Conservation (phyloP, 2,113 vertebrate genomes). For the Crypturellus undulatus region DNA sequence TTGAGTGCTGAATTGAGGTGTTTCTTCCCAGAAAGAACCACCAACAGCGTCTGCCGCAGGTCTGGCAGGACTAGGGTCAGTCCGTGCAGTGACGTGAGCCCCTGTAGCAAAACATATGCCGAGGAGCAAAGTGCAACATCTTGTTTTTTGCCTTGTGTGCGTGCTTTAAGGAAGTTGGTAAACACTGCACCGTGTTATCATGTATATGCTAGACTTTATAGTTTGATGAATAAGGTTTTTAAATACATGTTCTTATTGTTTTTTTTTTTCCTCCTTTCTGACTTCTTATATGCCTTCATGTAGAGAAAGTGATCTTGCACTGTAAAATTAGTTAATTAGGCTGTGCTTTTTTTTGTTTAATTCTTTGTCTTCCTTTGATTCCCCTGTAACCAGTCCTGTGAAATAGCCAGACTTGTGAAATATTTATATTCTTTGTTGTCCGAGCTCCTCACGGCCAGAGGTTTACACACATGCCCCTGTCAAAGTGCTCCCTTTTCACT, state of each 20-base stretch:
- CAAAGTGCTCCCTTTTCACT: not conserved
- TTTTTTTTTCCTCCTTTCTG: not conserved
- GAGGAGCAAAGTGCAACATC: not conserved
- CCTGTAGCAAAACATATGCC: not conserved
- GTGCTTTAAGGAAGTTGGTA: not conserved
- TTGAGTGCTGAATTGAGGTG: not conserved
- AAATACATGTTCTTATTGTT: not conserved
- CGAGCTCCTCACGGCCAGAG: not conserved
- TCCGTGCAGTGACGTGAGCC: not conserved
- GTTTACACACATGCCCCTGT: not conserved
- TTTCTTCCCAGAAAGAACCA: not conserved
- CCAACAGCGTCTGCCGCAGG: not conserved
- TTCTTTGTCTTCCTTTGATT: not conserved
- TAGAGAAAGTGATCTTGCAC: not conserved
- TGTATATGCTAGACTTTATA: not conserved
- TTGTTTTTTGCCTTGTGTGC: not conserved
- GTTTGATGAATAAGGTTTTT: not conserved
- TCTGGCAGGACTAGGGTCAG: not conserved
- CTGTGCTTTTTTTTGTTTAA: not conserved
- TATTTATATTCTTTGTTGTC: conserved; percentile 18
- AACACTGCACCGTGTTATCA: not conserved
- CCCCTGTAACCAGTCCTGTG: not conserved
- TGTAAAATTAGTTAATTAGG: not conserved
- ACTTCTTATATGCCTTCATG: not conserved
- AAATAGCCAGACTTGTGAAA: not conserved